Conservation (phyloP, 2,113 vertebrate species). For the Paralichthys olivaceus region DNA sequence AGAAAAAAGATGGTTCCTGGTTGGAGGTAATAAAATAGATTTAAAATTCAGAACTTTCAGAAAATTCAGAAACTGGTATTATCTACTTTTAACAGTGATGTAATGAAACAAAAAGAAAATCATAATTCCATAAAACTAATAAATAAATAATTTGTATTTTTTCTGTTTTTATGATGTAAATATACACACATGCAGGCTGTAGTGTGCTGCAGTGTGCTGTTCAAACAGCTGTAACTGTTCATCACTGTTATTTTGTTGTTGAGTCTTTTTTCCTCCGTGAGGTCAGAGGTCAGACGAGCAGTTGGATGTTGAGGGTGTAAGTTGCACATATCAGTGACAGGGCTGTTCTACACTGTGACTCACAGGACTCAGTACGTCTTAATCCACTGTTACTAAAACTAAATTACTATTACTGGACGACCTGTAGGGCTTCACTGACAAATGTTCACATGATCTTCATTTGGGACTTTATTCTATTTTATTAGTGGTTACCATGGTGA, state of each 20-base stretch:
- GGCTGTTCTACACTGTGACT: neutral
- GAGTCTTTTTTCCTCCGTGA: neutral
- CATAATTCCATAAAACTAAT: neutral
- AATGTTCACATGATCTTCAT: constrained; percentile 5
- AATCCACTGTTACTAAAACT: neutral
- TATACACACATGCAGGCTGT: neutral
- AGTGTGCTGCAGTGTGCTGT: neutral
- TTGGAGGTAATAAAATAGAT: no score
- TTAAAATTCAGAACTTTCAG: neutral
- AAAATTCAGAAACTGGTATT: neutral
- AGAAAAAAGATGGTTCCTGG: no score
- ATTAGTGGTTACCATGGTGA: neutral
- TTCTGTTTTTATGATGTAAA: neutral
- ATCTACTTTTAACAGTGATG: neutral
- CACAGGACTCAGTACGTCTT: neutral
- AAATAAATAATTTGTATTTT: neutral
- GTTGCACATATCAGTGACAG: neutral
- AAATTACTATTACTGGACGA: neutral
- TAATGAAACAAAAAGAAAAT: neutral
- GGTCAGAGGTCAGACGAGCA: constrained; percentile 36
- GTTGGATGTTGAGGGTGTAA: neutral
- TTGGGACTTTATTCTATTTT: neutral
- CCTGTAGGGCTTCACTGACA: neutral
- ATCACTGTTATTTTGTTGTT: neutral
- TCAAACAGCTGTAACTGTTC: neutral